Evolutionary conservation across 2,888 invertebrate genomes (phyloP), one percentile per base, ranked within the genome.

Genomic region (Amphipyra berbera): DNA sequence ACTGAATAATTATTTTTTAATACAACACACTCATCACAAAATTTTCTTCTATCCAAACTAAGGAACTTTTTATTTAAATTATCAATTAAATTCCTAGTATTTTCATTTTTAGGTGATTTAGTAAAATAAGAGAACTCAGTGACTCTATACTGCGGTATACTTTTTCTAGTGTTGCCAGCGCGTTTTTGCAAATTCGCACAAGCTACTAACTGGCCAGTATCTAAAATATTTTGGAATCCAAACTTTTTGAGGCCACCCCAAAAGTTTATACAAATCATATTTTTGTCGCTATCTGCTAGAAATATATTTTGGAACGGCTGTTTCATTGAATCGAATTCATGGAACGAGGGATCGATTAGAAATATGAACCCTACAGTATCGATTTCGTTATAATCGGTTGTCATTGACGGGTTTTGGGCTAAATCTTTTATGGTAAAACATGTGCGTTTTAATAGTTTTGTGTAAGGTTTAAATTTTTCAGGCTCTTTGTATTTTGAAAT

Each of bases 331-430:
- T 91, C 87, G 55, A 92, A 91, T 12, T 93, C 91, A 62, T 88
- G 82, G 27, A 89, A 91, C 30, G 93, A 85, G 27, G 95, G 94
- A 68, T 95, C 95, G 40, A 96, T 91, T 60, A 93, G 88, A 27
- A 97, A 94, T 41, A 97, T 95, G 2, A 97, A 79, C 1, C 97
- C 98, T 5, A 96, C 95, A 9, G 96, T 96, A 88, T 98, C 98
- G 69, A 97, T 95, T 94, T 98, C 98, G 66, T 96, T 96, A 82
- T 96, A 96, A 48, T 91, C 87, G 15, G 89, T 90, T 5, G 65
- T 59, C 56, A 83, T 77, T 0, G 72, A 62, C 0, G 89, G 84
- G 15, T 88, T 90, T 65, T 83, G 73, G 0, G 82, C 64, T 21
- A 96, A 79, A 61, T 95, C 93, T 71, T 88, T 87, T 58, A 96